These are phyloP conservation scores for Clarias platycephalus DNA, from an alignment of 2,797 vertebrate genomes.

Conservation along the genomic window DNA sequence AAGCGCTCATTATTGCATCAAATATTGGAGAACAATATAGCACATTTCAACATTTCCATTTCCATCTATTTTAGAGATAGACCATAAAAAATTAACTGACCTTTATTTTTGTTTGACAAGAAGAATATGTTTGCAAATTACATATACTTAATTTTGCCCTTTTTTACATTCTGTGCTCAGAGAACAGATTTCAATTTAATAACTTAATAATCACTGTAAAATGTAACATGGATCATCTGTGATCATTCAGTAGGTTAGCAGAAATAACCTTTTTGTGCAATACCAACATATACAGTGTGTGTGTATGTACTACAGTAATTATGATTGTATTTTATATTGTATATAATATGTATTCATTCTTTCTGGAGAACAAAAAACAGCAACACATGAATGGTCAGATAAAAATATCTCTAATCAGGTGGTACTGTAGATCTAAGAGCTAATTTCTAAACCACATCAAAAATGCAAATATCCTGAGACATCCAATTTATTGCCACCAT, in stretches of 20 bases:
- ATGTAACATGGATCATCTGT: conserved; percentile 13
- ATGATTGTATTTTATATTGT: conserved; percentile 20
- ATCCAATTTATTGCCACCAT: background rate
- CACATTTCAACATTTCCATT: conserved; percentile 44
- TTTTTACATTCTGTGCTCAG: background rate
- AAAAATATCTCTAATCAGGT: background rate
- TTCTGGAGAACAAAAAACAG: background rate
- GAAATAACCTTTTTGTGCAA: conserved; percentile 32
- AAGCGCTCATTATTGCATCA: conserved; percentile 21
- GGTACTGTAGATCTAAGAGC: background rate
- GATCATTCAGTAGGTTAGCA: conserved; percentile 13
- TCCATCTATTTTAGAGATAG: conserved; percentile 44
- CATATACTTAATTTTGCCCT: background rate
- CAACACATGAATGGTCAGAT: background rate
- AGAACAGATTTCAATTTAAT: background rate
- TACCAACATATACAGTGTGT: conserved; percentile 28
- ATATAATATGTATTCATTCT: conserved; percentile 27
- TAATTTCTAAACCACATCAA: background rate
- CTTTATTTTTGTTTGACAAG: background rate
- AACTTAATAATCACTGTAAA: conserved; percentile 14
- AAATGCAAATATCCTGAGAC: background rate
- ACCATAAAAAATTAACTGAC: background rate
- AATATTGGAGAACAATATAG: conserved; percentile 36
- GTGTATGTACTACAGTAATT: conserved; percentile 20
- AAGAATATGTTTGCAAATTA: background rate